Percentiles rank a stretch among this genome's conserved stretches.
phyloP scores from a whole-genome alignment of 2,113 vertebrate species.

The Clarias batrachus region DNA sequence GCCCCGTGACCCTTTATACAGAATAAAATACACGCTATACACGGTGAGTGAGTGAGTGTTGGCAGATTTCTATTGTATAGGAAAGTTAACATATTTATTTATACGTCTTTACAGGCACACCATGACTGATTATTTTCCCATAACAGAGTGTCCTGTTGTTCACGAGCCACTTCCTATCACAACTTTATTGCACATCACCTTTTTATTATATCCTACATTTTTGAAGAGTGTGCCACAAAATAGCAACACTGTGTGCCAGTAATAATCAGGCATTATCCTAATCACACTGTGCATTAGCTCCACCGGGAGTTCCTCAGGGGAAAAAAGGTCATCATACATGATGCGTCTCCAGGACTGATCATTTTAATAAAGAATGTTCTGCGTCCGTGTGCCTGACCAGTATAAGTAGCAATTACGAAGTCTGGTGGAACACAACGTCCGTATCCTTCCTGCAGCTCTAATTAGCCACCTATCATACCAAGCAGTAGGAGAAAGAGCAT shows the following conservation, averaged over 20 bases:
- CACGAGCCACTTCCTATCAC: neutral
- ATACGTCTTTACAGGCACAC: neutral
- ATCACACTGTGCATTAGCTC: conserved; percentile 16
- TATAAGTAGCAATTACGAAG: conserved; percentile 44
- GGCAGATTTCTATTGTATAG: neutral
- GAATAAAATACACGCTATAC: no score
- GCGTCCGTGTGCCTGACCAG: conserved; percentile 53
- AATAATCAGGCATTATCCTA: conserved; percentile 33
- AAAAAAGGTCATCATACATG: neutral
- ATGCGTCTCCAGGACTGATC: conserved; percentile 14
- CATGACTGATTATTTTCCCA: neutral
- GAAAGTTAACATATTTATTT: neutral
- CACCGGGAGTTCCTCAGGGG: neutral
- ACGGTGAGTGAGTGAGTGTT: neutral
- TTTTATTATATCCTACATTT: neutral
- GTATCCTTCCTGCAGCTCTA: conserved; percentile 47
- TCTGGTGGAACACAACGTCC: conserved; percentile 39
- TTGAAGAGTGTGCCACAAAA: neutral
- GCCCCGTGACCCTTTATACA: no score
- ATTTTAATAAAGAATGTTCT: conserved; percentile 61
- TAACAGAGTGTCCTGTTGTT: neutral
- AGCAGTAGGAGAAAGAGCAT: conserved; percentile 38
- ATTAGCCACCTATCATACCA: conserved; percentile 48
- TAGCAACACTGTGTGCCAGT: conserved; percentile 5
- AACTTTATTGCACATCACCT: neutral